phyloP scores from a whole-genome alignment of 2,888 invertebrate species.

The Gastracanthus pulcherrimus region DNA sequence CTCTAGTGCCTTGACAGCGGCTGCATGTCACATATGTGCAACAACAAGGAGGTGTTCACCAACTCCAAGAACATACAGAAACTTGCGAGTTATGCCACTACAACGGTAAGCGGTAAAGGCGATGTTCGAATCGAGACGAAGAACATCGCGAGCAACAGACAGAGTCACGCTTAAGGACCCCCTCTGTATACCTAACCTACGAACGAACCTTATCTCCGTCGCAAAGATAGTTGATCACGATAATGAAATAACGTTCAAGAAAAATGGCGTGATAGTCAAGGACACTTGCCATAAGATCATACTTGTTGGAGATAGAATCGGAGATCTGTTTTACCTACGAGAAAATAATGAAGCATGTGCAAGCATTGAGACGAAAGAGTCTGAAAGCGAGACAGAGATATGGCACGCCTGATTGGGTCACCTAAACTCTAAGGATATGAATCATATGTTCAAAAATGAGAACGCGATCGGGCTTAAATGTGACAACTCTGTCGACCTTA shows the following conservation, averaged over 20 bases:
- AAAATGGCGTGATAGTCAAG: conserved; percentile 40
- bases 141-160: no score
- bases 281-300: conserved; percentile 35
- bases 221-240: conserved; percentile 58
- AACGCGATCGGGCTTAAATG: not conserved
- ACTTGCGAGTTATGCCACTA: no score
- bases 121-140: no score
- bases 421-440: conserved; percentile 48
- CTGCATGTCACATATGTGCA: no score
- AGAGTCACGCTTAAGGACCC: no score
- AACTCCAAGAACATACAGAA: no score
- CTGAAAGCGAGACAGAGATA: not conserved
- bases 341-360: not conserved
- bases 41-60: no score
- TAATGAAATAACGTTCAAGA: conserved; percentile 47
- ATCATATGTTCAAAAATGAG: conserved; percentile 24
- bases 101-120: no score
- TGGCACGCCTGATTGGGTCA: conserved; percentile 59
- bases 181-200: conserved; percentile 59
- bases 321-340: conserved; percentile 50
- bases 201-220: conserved; percentile 60
- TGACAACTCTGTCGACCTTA: not conserved
- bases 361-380: not conserved
- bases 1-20: no score
- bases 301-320: conserved; percentile 50